Conservation (phyloP, 35 echinoderm and acorn worm genomes). For the Holothuria glaberrima region DNA sequence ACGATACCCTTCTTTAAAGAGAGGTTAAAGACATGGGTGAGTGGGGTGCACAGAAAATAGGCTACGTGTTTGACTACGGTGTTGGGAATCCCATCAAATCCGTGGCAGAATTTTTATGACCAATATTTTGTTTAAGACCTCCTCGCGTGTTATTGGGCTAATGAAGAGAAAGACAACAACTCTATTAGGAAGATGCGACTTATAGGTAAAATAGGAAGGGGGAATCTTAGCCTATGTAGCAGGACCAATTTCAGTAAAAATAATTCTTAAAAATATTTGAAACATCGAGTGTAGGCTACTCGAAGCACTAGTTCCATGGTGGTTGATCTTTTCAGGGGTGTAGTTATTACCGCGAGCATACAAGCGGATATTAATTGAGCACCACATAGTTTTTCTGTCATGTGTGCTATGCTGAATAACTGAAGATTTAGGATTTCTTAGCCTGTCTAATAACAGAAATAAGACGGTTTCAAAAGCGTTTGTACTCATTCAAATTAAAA, state of each 20-base stretch:
- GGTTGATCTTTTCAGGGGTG: not conserved
- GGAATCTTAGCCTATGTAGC: not conserved
- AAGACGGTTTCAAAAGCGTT: slow-evolving; percentile 22
- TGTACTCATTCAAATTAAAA: not conserved
- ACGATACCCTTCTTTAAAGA: slow-evolving; percentile 1
- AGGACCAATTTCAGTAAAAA: slow-evolving; percentile 16
- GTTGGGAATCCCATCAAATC: slow-evolving; percentile 7
- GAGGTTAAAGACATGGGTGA: not conserved
- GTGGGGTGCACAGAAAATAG: slow-evolving; percentile 1
- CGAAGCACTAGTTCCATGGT: slow-evolving; percentile 8
- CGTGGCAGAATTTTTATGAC: not conserved
- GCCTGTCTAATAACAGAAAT: slow-evolving; percentile 2
- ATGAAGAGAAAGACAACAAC: not conserved
- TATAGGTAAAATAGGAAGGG: not conserved
- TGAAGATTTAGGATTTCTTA: not conserved
- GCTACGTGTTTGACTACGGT: not conserved
- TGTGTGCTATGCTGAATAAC: not conserved
- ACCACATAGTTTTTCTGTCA: not conserved
- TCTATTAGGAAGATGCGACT: not conserved
- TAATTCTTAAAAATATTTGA: not conserved
- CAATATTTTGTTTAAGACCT: not conserved
- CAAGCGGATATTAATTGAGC: not conserved
- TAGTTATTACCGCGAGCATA: not conserved
- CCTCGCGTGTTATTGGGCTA: slow-evolving; percentile 11
- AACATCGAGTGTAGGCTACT: slow-evolving; percentile 3